Evolutionary conservation across 1,140 invertebrate species (phyloP), one percentile per base, ranked within the genome.

Genomic region (Drosophila nigromelanica): DNA sequence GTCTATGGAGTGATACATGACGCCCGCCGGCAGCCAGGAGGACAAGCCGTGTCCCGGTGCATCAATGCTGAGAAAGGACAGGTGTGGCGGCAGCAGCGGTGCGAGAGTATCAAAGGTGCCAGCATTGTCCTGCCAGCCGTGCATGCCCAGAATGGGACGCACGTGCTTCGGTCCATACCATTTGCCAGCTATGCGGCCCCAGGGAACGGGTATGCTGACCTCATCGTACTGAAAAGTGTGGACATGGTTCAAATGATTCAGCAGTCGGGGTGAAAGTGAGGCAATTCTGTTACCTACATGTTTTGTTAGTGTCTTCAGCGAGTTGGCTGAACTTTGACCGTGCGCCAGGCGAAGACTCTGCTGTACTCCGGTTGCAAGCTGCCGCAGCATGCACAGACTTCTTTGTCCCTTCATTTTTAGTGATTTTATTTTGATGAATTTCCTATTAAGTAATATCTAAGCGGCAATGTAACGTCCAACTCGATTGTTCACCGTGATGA

Each of bases 101-200:
- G 94, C 93, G 8, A 97, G 82, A 1, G 93, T 92, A 89, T 96
- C 95, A 92, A 96, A 97, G 1, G 94, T 94, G 3, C 94, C 95
- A 11, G 95, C 95, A 90, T 96, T 96, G 75, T 96, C 95, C 91
- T 95, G 94, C 95, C 95, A 96, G 1, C 96, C 96, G 86, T 97
- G 96, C 42, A 97, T 75, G 1, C 94, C 93, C 12, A 97, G 78
- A 50, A 96, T 94, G 0, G 96, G 96, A 43, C 93, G 92, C 7
- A 93, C 92, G 66, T 94, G 91, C 47, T 93, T 92, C 4, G 93
- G 93, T 10, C 95, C 95, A 94, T 95, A 97, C 91, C 94, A 93
- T 92, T 96, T 96, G 66, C 94, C 95, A 10, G 94, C 91, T 5
- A 96, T 77, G 73, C 95, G 93, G 1, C 96, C 95, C 90, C 90